Base-by-base conservation (phyloP, 1,140 invertebrate species). In the Brachionus plicatilis region DNA sequence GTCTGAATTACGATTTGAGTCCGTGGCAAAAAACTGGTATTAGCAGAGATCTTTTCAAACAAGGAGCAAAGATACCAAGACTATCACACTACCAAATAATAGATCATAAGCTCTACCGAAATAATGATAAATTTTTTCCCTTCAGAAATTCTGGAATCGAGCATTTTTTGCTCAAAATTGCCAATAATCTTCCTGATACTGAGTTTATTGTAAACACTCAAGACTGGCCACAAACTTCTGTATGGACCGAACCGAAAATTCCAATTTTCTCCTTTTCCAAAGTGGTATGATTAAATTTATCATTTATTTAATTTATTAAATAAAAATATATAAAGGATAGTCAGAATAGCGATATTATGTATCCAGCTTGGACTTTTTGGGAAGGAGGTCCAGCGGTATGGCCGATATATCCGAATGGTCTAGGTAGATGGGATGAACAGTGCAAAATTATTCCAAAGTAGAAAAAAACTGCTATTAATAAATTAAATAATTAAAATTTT, bases 291-390 rank as follows among this genome's bases (percentile, higher is more conserved):
- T 47, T 47, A 47, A 37, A 6, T 47, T 14, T 14, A 47, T 47
- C 12, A 47, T 7, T 14, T 0, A 47, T 11, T 83, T 27, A 82
- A 27, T 78, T 66, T 37, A 50, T 83, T 76, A 1, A 85, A 12
- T 72, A 29, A 45, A 29, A 50, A 29, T n/a, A n/a, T n/a, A 37
- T 7, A 41, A 37, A 43, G 76, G 92, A 94, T 93, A 14, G 87
- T 89, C 68, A 95, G 17, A 95, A 96, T 89, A 92, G 92, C 88
- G 96, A 99, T 88, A 96, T 98, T 84, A 95, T 94, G 92, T 98
- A 97, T 91, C 96, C 96, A 68, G 94, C 96, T 0, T 98, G 96
- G 96, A 93, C 94, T 41, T 98, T 99, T 90, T 97, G 96, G 96
- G 95, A 95, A 90, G 96, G 96, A 65, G 96, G 96, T 1, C 96